Evolutionary conservation across 2,888 invertebrate genomes (phyloP), one percentile per base, ranked within the genome.

Genomic region (Chloroclystis v-ata): DNA sequence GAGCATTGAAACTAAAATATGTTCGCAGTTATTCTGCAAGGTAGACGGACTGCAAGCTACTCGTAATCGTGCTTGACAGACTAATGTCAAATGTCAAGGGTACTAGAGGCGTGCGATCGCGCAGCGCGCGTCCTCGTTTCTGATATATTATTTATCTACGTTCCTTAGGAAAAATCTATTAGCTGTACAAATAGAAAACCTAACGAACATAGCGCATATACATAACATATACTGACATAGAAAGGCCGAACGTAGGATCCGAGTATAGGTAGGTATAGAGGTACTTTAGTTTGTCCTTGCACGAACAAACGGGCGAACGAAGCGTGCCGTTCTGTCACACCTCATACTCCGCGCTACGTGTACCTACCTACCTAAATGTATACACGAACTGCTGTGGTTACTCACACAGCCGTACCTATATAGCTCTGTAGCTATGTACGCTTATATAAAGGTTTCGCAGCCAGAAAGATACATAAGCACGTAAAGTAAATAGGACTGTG

Each of bases 61-160:
- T 56, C 49, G 48, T 48, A 59, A 57, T 61, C 64, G 56, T 56
- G 59, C 56, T 26, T 63, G 65, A 65, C 63, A 63, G 61, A 62
- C 56, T 65, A 67, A 70, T 71, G 73, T 72, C 72, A 71, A 63
- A 57, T 65, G 72, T 72, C 72, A 73, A 72, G 72, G 72, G 52
- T 67, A 68, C 63, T 54, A 60, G 65, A 51, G 49, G 50, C 52
- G 58, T 46, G 54, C 51, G 58, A 32, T 37, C 45, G 48, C 42
- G 46, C 24, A 14, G 32, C 37, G 40, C 37, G 45, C 43, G 43
- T 37, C 32, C 43, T 49, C 47, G 39, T 32, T 44, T 39, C 44
- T 25, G 7, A 24, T 47, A 37, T 40, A 33, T 30, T n/a, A 30
- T 20, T 20, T 20, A 20, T 20, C 20, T 20, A 20, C 20, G 5